Evolutionary conservation across 1,140 invertebrate genomes (phyloP), one percentile per base, ranked within the genome.

Genomic region (Adelges cooleyi): DNA sequence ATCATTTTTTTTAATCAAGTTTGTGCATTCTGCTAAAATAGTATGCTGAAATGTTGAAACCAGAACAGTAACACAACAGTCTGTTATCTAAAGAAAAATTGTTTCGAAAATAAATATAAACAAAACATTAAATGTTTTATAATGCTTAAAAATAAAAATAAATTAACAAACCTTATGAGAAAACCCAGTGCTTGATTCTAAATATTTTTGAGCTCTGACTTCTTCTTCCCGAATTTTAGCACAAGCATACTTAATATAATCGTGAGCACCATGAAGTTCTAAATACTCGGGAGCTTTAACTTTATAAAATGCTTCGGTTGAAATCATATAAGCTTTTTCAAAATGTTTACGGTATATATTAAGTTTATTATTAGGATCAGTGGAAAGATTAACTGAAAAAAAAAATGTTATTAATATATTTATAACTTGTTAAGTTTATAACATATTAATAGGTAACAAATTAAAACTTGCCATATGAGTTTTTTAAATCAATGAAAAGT

Each of bases 221-320:
- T 98, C 94, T 76, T 99, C 96, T 75, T 99, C 96, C 40, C 89
- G 84, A 25, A 99, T 77, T 74, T 98, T 97, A 42, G 83, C 78
- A 74, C 98, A 94, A 15, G 95, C 95, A 78, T 96, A 99, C 66
- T 82, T 83, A 94, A 99, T 98, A 73, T 98, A 99, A 69, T 88
- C 87, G 71, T 95, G 90, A 2, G 98, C 94, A 49, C 96, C 96
- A 78, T 98, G 92, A 8, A 82, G 79, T 66, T 85, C 82, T 46
- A 98, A 80, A 73, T 96, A 90, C 71, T 93, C 86, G n/a, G 86
- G 86, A 5, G 92, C 92, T 81, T 96, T 95, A 8, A 92, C 77
- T 72, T 86, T 86, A 76, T 98, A 98, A 77, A 97, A 98, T 17
- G 85, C 81, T 72, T 94, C 89, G 1, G 94, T 97, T 40, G 91